Conservation (phyloP, 2,113 vertebrate genomes). For the Crotalus tigris region DNA sequence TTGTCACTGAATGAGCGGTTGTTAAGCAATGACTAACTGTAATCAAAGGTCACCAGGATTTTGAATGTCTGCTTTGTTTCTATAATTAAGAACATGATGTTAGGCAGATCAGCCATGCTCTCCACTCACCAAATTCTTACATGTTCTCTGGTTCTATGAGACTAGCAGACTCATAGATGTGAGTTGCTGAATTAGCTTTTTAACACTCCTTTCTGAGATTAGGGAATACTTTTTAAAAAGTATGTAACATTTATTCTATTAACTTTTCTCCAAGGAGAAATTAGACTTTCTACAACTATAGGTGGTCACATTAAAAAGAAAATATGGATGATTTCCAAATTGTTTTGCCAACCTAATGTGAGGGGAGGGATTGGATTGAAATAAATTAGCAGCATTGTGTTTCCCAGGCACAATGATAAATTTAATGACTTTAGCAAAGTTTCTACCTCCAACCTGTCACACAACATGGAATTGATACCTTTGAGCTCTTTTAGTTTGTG, state of each 20-base stretch:
- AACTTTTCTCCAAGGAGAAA: slow-evolving; percentile 18
- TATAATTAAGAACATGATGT: neutral
- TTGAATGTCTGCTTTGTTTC: neutral
- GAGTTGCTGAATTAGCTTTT: neutral
- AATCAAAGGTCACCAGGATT: neutral
- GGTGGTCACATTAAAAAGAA: slow-evolving; percentile 8
- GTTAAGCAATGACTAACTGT: neutral
- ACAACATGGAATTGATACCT: neutral
- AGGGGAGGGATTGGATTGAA: neutral
- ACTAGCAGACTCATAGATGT: neutral
- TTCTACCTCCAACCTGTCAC: neutral
- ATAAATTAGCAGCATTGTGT: neutral
- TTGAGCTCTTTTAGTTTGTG: neutral
- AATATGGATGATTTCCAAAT: neutral
- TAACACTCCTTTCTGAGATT: neutral
- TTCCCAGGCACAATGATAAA: slow-evolving; percentile 24
- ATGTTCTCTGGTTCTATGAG: neutral
- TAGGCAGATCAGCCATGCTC: neutral
- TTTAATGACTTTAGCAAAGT: slow-evolving; percentile 27
- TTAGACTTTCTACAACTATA: slow-evolving; percentile 8
- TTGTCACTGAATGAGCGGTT: neutral
- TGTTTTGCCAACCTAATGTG: neutral
- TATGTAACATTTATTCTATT: neutral
- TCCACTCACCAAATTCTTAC: neutral
- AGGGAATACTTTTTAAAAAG: neutral